A percentile compares a stretch with the other conserved stretches of the same genome.
Conservation (phyloP, 2,797 vertebrate species). For the Pipistrellus nathusii region DNA sequence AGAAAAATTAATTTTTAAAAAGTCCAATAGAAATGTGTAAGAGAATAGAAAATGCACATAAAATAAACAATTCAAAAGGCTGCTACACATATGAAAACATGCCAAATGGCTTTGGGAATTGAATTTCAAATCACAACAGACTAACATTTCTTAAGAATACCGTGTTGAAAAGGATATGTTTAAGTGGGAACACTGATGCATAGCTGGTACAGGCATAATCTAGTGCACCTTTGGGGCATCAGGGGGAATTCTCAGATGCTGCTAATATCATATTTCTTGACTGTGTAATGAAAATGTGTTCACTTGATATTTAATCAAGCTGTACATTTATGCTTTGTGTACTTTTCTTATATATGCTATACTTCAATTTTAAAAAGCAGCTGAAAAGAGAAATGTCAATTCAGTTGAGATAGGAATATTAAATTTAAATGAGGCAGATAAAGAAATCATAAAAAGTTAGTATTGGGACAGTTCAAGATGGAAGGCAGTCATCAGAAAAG, state of each 20-base stretch:
- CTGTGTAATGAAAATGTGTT: neutral
- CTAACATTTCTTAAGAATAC: neutral
- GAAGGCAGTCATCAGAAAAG: neutral
- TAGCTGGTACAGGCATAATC: neutral
- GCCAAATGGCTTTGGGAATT: neutral
- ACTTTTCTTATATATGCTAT: neutral
- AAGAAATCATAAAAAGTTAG: neutral
- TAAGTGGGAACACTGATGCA: neutral
- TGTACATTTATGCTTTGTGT: neutral
- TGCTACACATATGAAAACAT: neutral
- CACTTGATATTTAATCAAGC: neutral
- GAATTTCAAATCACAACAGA: neutral
- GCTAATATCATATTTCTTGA: neutral
- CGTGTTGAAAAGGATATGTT: neutral
- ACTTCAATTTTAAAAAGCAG: neutral
- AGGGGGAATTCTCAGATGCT: neutral
- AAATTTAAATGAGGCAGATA: neutral
- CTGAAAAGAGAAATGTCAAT: neutral
- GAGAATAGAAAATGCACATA: neutral
- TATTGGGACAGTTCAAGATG: neutral
- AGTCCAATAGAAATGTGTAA: neutral
- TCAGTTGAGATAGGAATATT: neutral
- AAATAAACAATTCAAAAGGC: neutral
- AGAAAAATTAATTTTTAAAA: neutral
- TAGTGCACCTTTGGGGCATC: neutral